phyloP scores from a whole-genome alignment of 1,140 invertebrate species.

The Halesus radiatus region DNA sequence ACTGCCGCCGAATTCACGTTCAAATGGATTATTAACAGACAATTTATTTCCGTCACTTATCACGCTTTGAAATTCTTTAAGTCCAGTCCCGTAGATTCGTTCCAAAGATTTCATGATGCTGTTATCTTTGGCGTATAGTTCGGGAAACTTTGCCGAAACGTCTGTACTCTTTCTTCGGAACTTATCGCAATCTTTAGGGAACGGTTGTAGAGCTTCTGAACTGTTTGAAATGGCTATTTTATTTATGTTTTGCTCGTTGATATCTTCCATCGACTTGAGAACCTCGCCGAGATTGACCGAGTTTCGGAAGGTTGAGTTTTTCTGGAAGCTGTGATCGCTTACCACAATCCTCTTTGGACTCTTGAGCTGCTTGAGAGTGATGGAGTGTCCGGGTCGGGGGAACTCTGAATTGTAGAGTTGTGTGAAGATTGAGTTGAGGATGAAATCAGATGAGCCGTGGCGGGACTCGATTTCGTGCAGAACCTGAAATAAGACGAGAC shows the following conservation, averaged over 20 bases:
- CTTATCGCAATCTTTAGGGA: background rate
- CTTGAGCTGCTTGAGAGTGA: conserved; percentile 62
- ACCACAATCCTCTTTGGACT: conserved; percentile 44
- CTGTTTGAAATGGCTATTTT: background rate
- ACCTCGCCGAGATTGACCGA: conserved; percentile 55
- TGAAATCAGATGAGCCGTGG: conserved; percentile 75
- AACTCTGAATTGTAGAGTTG: conserved; percentile 75
- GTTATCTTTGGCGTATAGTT: conserved; percentile 9
- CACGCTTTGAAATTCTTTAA: conserved; percentile 46
- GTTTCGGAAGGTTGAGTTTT: conserved; percentile 46
- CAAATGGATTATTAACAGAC: conserved; percentile 14
- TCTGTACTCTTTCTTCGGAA: conserved; percentile 47
- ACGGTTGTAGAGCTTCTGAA: conserved; percentile 8
- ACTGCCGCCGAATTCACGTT: conserved; percentile 42
- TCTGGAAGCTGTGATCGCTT: conserved; percentile 12
- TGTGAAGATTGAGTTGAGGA: conserved; percentile 71
- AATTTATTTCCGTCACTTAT: background rate
- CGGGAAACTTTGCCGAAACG: conserved; percentile 36
- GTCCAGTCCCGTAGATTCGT: conserved; percentile 42
- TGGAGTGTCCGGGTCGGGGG: conserved; percentile 72
- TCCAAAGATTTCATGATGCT: conserved; percentile 51
- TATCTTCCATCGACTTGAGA: background rate
- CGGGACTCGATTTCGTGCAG: conserved; percentile 78
- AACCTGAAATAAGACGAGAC: conserved; percentile 66
- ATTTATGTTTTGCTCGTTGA: background rate